These are phyloP conservation scores for Paradisaea rubra DNA, from an alignment of 2,113 vertebrate species.

Conservation along the genomic window DNA sequence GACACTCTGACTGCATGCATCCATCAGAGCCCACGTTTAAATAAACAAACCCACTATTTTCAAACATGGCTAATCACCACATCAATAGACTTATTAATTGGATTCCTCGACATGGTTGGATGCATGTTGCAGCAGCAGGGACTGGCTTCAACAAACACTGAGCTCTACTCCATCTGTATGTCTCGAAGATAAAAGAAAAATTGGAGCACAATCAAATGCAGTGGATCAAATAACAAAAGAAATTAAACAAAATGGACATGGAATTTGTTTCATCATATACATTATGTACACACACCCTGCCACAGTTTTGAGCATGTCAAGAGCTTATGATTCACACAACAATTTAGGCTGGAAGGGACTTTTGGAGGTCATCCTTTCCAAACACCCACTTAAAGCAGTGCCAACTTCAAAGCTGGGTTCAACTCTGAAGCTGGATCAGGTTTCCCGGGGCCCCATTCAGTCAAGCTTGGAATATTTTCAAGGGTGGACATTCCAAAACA, in stretches of 20 bases:
- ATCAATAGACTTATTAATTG: slow-evolving; percentile 49
- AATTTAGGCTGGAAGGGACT: background rate
- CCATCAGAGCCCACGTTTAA: background rate
- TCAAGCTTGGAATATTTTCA: background rate
- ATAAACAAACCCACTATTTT: slow-evolving; percentile 46
- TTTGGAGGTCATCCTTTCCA: background rate
- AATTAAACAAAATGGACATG: background rate
- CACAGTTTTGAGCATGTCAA: background rate
- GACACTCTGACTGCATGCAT: background rate
- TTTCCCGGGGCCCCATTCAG: background rate
- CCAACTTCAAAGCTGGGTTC: background rate
- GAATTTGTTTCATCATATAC: background rate
- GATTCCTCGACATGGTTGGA: slow-evolving; percentile 24
- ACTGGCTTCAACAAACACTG: slow-evolving; percentile 35
- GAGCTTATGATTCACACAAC: background rate
- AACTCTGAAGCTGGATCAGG: background rate
- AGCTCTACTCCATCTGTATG: slow-evolving; percentile 25
- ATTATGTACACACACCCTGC: background rate
- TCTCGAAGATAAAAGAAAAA: slow-evolving; percentile 45
- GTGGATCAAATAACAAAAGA: slow-evolving; percentile 22
- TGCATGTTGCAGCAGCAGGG: slow-evolving; percentile 50
- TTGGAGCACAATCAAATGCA: background rate
- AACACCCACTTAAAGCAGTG: background rate
- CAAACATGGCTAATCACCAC: slow-evolving; percentile 54
- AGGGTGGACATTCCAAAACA: background rate